Percentiles rank a stretch among this genome's conserved stretches.
These are phyloP conservation scores for Euzophera pinguis DNA, from an alignment of 2,888 invertebrate species.

Conservation along the genomic window DNA sequence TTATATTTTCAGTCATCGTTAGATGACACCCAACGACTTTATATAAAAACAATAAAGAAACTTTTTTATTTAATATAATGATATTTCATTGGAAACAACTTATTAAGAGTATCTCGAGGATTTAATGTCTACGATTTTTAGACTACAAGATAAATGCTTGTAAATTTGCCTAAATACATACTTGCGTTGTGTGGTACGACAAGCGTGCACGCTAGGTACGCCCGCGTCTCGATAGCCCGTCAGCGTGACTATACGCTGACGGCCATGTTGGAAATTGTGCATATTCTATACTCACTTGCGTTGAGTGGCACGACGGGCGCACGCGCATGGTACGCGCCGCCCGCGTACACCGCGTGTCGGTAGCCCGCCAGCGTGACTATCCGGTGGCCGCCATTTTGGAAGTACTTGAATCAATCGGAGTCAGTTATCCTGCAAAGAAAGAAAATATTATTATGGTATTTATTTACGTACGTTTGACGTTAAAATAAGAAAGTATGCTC, in stretches of 20 bases:
- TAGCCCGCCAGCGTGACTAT: conserved; percentile 66
- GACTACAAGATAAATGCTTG: too few relatives aligned
- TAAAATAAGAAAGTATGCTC: too few relatives aligned
- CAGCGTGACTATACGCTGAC: conserved; percentile 43
- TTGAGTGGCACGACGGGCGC: conserved; percentile 69
- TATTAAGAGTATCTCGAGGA: too few relatives aligned
- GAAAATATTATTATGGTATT: background rate
- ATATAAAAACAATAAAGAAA: too few relatives aligned
- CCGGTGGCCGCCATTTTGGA: conserved; percentile 12
- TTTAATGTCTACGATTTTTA: too few relatives aligned
- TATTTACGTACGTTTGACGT: background rate
- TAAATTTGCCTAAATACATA: too few relatives aligned
- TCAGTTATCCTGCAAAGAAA: conserved; percentile 17
- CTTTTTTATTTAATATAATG: too few relatives aligned
- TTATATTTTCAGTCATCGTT: too few relatives aligned
- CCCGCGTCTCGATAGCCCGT: conserved; percentile 68
- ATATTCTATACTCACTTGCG: conserved; percentile 61
- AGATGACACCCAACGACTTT: too few relatives aligned
- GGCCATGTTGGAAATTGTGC: conserved; percentile 10
- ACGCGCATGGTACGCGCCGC: conserved; percentile 68
- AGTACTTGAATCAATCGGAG: conserved; percentile 5
- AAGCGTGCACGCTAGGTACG: conserved; percentile 70
- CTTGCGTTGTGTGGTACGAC: conserved; percentile 72
- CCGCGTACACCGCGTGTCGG: conserved; percentile 66
- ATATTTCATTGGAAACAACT: too few relatives aligned